Conservation (phyloP, 2,888 invertebrate genomes). For the Drosophila peninsularis region DNA sequence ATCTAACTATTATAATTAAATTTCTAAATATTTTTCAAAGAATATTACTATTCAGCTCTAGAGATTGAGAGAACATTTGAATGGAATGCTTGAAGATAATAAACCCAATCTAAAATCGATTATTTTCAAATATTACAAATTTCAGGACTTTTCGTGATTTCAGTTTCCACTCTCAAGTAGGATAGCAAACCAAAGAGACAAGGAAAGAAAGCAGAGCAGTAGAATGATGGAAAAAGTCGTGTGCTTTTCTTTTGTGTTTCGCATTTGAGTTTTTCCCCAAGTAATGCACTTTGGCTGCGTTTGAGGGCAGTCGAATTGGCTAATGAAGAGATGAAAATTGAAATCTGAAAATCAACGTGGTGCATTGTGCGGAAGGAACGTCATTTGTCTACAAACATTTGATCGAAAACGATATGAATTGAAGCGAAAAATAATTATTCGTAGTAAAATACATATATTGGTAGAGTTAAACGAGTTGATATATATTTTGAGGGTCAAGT, state of each 20-base stretch:
- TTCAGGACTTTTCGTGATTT: no score
- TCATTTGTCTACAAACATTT: background rate
- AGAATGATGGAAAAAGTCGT: slow-evolving; percentile 35
- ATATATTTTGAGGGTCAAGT: slow-evolving; percentile 29
- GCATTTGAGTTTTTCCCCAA: slow-evolving; percentile 30
- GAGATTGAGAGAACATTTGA: no score
- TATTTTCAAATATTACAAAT: no score
- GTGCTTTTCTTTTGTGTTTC: slow-evolving; percentile 8
- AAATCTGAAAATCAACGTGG: background rate
- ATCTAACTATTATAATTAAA: no score
- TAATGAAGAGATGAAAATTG: background rate
- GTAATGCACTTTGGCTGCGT: slow-evolving; percentile 26
- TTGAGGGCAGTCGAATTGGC: slow-evolving; percentile 19
- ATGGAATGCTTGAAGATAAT: no score
- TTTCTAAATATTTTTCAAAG: no score
- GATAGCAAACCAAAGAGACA: no score
- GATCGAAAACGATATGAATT: slow-evolving; percentile 17
- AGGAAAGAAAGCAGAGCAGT: background rate
- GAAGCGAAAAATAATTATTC: slow-evolving; percentile 33
- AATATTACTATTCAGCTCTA: no score
- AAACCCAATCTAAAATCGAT: no score
- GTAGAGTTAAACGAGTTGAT: slow-evolving; percentile 40
- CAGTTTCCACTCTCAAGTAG: background rate
- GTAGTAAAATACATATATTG: slow-evolving; percentile 23
- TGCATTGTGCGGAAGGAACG: slow-evolving; percentile 40